Percentiles rank a stretch among this genome's conserved stretches.
Conservation (phyloP, 2,113 vertebrate genomes). For the Eira barbara region DNA sequence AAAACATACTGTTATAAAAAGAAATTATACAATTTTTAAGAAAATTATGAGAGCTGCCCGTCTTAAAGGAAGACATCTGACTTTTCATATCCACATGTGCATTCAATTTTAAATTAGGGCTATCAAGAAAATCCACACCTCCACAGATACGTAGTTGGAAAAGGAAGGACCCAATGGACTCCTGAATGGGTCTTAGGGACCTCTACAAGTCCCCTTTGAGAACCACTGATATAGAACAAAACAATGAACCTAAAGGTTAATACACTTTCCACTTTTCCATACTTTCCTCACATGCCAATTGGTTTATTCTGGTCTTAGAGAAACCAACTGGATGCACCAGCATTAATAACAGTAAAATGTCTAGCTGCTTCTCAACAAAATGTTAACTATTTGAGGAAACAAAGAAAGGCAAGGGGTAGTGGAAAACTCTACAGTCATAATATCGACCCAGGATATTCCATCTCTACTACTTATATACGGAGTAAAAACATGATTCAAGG, state of each 20-base stretch:
- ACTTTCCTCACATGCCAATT: neutral
- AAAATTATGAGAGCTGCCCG: neutral
- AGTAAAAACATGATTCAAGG: neutral
- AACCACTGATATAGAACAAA: neutral
- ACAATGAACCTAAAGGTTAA: neutral
- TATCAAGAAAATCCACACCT: neutral
- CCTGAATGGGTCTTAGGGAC: neutral
- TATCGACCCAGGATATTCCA: neutral
- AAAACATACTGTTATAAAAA: constrained; percentile 31
- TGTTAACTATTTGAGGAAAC: constrained; percentile 1
- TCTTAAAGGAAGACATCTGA: neutral
- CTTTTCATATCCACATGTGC: neutral
- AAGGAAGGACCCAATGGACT: neutral
- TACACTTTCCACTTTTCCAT: neutral
- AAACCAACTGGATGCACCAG: neutral
- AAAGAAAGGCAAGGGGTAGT: neutral
- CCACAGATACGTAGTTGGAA: neutral
- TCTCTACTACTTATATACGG: neutral
- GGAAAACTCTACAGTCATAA: neutral
- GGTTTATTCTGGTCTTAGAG: neutral
- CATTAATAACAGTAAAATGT: neutral
- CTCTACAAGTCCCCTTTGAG: neutral
- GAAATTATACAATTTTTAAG: neutral
- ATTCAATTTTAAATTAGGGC: neutral
- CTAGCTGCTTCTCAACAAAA: neutral